These are phyloP conservation scores for Glyphotaelius pellucidus DNA, from an alignment of 2,888 invertebrate genomes.

Conservation along the genomic window DNA sequence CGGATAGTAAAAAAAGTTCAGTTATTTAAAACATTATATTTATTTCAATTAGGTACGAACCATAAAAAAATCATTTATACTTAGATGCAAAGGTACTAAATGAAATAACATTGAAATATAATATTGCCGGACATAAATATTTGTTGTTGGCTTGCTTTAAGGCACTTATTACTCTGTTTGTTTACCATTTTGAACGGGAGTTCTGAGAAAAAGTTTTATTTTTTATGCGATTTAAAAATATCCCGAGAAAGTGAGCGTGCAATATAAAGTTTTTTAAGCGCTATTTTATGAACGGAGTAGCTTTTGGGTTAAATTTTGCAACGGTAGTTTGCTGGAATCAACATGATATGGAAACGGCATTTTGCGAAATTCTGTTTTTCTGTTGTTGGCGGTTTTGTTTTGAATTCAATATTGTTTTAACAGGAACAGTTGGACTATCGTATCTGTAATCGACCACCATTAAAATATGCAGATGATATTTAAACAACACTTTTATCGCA, in stretches of 20 bases:
- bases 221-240: slow-evolving; percentile 49
- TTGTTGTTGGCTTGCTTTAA: slow-evolving; percentile 12
- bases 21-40: neutral
- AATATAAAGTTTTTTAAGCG: slow-evolving; percentile 42
- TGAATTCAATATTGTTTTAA: slow-evolving; percentile 52
- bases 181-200: slow-evolving; percentile 29
- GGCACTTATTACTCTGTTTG: slow-evolving; percentile 23
- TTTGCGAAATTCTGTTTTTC: slow-evolving; percentile 45
- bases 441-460: slow-evolving; percentile 41
- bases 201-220: slow-evolving; percentile 49
- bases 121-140: neutral
- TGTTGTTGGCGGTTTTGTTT: slow-evolving; percentile 36
- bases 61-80: neutral
- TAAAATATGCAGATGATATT: slow-evolving; percentile 11
- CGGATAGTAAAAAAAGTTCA: neutral
- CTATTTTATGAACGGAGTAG: slow-evolving; percentile 35
- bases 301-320: slow-evolving; percentile 37
- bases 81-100: neutral
- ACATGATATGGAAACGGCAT: slow-evolving; percentile 18
- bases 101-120: neutral
- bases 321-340: slow-evolving; percentile 31
- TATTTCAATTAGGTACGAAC: neutral
- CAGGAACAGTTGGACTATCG: slow-evolving; percentile 18
- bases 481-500: neutral
- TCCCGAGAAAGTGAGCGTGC: slow-evolving; percentile 16